Conservation (phyloP, 92 coral and sea anemone genomes). For the Phenganax stokvisi region DNA sequence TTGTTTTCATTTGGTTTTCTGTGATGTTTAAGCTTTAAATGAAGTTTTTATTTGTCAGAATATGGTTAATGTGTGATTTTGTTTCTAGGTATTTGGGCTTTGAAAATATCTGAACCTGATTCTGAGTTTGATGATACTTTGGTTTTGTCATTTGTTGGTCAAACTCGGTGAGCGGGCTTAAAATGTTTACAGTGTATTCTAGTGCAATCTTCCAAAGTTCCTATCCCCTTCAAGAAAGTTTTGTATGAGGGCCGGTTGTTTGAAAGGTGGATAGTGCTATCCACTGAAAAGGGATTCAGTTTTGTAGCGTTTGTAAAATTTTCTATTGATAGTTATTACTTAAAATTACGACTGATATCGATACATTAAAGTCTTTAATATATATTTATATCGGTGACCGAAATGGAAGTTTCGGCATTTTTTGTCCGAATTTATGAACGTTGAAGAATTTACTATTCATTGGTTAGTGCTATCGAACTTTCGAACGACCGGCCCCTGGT, state of each 20-base stretch:
- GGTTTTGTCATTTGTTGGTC: slow-evolving; percentile 96
- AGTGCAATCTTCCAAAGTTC: background rate
- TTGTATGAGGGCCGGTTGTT: too few relatives aligned
- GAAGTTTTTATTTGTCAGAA: background rate
- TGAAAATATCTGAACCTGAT: slow-evolving; percentile 65
- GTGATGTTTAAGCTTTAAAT: background rate
- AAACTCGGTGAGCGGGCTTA: slow-evolving; percentile 59
- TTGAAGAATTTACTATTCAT: too few relatives aligned
- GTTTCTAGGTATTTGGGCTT: slow-evolving; percentile 78
- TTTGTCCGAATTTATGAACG: too few relatives aligned
- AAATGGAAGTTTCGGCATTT: too few relatives aligned
- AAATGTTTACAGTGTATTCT: background rate
- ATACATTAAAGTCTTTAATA: too few relatives aligned
- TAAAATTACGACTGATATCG: too few relatives aligned
- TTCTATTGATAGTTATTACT: background rate
- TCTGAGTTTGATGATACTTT: slow-evolving; percentile 77
- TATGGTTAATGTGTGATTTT: background rate
- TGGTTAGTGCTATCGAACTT: too few relatives aligned
- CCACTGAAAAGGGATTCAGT: background rate
- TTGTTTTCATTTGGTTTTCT: background rate
- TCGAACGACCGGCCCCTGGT: too few relatives aligned
- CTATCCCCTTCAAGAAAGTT: too few relatives aligned
- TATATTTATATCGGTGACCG: too few relatives aligned
- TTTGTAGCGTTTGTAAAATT: background rate
- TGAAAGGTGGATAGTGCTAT: too few relatives aligned